Percentiles rank a stretch among this genome's conserved stretches.
phyloP scores from a whole-genome alignment of 2,113 vertebrate species.

The Meles meles region DNA sequence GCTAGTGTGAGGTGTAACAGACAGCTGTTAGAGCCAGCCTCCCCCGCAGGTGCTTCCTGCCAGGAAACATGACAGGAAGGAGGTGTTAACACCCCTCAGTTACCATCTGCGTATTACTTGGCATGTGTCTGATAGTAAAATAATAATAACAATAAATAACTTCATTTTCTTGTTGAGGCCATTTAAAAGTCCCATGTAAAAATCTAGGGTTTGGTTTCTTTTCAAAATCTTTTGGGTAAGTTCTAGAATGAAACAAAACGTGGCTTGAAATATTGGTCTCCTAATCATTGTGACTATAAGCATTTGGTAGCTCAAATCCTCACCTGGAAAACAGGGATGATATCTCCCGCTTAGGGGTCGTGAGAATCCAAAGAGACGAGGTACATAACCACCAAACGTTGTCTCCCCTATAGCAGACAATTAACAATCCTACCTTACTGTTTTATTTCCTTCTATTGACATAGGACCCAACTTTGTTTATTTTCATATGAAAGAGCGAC shows the following conservation, averaged over 20 bases:
- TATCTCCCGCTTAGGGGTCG: fast-evolving
- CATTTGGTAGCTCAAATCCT: background rate
- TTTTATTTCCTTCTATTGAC: background rate
- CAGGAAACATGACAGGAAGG: background rate
- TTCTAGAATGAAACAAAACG: background rate
- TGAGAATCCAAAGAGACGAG: background rate
- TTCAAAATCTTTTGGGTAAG: background rate
- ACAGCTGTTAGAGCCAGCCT: background rate
- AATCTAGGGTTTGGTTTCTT: background rate
- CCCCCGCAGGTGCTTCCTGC: background rate
- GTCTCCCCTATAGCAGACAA: too few relatives aligned
- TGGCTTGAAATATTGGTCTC: background rate
- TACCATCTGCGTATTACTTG: background rate
- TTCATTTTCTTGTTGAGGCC: background rate
- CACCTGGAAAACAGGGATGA: background rate
- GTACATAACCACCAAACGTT: fast-evolving
- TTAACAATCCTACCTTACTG: background rate
- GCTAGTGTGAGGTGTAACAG: background rate
- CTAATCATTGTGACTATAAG: background rate
- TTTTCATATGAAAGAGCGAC: background rate
- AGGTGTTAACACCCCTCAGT: background rate
- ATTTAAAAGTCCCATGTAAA: background rate
- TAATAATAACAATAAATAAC: background rate
- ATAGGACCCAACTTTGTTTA: background rate
- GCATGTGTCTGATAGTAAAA: background rate